Evolutionary conservation across 2,888 invertebrate genomes (phyloP).

Genomic region (Cotesia congregata): DNA sequence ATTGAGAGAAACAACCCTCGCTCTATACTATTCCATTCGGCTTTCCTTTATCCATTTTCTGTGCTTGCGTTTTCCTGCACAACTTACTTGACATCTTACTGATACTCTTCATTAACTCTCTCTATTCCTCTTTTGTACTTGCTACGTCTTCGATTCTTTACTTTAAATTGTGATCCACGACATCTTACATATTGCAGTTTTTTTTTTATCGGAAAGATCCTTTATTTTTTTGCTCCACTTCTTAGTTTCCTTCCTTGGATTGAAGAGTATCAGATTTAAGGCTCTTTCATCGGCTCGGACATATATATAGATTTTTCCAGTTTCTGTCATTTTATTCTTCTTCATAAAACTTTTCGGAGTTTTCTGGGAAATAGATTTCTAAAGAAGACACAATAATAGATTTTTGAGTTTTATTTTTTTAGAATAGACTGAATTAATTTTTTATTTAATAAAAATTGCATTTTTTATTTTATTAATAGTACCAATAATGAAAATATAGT

Average conservation of each 20-base stretch:
- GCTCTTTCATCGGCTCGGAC: constrained; percentile 24
- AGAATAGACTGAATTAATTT: too few relatives aligned
- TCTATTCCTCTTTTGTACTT: background rate
- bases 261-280: background rate
- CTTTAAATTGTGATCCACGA: background rate
- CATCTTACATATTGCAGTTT: background rate
- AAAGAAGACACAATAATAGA: constrained; percentile 1
- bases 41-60: background rate
- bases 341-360: background rate
- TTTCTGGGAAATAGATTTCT: too few relatives aligned
- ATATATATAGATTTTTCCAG: constrained; percentile 4
- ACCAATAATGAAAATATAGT: too few relatives aligned
- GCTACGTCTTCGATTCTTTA: background rate
- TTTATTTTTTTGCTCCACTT: background rate
- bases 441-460: too few relatives aligned
- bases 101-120: background rate
- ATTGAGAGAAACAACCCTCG: background rate
- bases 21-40: background rate
- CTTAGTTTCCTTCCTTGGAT: constrained; percentile 1
- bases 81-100: background rate
- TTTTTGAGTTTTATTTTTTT: background rate
- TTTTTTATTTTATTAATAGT: too few relatives aligned
- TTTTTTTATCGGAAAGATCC: background rate
- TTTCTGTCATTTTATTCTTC: background rate
- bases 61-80: background rate